Evolutionary conservation across 2,888 invertebrate species (phyloP).

Genomic region (Deilephila elpenor): DNA sequence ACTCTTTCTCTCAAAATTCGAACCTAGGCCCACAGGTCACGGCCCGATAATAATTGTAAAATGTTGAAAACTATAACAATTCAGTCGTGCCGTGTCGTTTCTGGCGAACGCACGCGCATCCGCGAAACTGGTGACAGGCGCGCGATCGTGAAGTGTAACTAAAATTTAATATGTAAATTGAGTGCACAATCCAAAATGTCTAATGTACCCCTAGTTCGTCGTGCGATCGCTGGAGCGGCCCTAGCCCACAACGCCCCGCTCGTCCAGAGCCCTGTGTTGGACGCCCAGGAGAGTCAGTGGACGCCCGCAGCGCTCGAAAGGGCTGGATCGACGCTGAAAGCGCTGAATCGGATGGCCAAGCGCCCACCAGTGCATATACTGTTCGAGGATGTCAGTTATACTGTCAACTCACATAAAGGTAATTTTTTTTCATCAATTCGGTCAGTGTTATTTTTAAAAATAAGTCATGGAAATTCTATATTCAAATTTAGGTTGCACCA

Average conservation of each 20-base stretch:
- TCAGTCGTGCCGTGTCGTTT: constrained; percentile 40
- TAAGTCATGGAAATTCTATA: too few species aligned
- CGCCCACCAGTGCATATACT: constrained; percentile 85
- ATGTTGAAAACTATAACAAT: background rate
- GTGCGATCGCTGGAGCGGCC: constrained; percentile 73
- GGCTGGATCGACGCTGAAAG: constrained; percentile 79
- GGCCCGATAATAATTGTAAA: constrained; percentile 5
- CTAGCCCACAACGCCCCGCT: constrained; percentile 60
- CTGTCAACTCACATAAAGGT: constrained; percentile 79
- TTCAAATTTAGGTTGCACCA: too few species aligned
- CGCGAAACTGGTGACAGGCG: constrained; percentile 48
- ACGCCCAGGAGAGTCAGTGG: constrained; percentile 70
- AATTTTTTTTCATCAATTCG: constrained; percentile 34
- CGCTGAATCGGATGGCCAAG: constrained; percentile 83
- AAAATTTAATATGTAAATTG: constrained; percentile 25
- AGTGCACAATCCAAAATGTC: constrained; percentile 58
- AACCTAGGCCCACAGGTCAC: constrained; percentile 11
- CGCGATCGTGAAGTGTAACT: constrained; percentile 16
- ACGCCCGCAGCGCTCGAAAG: constrained; percentile 79
- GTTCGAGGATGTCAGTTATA: constrained; percentile 85
- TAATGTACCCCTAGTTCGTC: constrained; percentile 70
- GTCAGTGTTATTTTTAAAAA: too few species aligned
- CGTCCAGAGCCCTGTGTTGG: constrained; percentile 54
- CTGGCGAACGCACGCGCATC: constrained; percentile 51
- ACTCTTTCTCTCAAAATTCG: constrained; percentile 4